These are phyloP conservation scores for Atrichornis clamosus DNA, from an alignment of 2,113 vertebrate species.

Conservation along the genomic window DNA sequence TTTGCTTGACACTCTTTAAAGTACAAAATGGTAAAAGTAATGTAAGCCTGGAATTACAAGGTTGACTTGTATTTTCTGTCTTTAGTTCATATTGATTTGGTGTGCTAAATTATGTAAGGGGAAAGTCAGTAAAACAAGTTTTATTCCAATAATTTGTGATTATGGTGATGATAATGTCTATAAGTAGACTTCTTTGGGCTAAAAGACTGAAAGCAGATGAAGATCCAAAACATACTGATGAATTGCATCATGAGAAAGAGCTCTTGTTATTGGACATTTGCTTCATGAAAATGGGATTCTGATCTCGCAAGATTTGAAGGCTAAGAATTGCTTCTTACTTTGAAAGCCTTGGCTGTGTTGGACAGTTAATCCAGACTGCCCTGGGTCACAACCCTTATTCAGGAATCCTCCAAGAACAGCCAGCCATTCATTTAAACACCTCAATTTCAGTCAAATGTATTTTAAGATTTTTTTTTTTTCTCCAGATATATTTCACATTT, in stretches of 20 bases:
- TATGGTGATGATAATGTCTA: not conserved
- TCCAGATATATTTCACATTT: not conserved
- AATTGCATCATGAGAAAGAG: not conserved
- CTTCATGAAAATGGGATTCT: not conserved
- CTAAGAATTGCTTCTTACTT: not conserved
- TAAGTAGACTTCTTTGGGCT: not conserved
- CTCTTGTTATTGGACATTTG: not conserved
- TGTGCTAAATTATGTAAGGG: not conserved
- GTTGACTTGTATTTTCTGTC: not conserved
- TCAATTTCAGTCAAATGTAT: not conserved
- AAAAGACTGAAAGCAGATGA: not conserved
- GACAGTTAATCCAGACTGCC: not conserved
- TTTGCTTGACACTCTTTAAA: not conserved
- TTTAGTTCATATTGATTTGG: not conserved
- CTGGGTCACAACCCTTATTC: not conserved
- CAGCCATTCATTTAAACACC: not conserved
- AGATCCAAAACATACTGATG: not conserved
- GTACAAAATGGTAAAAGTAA: not conserved
- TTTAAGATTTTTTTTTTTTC: not conserved
- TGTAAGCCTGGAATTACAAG: accelerated
- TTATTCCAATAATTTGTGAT: not conserved
- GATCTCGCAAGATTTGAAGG: not conserved
- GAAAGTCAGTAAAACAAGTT: not conserved
- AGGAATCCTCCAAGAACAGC: not conserved
- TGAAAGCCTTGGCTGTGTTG: not conserved